Evolutionary conservation across 2,888 invertebrate species (phyloP), one percentile per base, ranked within the genome.

Genomic region (Drosophila testacea): DNA sequence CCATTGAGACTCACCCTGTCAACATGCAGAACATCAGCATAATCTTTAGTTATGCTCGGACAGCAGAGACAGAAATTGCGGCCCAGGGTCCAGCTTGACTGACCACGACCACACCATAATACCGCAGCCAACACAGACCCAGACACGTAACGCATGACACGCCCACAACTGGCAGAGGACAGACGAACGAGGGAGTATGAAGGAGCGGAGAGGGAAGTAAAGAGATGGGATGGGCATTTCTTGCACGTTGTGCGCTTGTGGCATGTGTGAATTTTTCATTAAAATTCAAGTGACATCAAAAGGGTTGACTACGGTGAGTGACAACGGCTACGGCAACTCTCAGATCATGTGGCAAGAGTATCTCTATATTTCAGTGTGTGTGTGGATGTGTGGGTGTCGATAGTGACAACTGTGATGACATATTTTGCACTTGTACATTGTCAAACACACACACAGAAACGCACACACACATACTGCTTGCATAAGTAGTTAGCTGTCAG

Each of bases 261-360:
- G 88, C 75, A 87, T 89, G 79, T 89, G 87, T 82, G 87, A 87
- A 83, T 79, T 89, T 89, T 89, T 90, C 90, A 89, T 90, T 89
- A 89, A 89, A 89, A 89, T 90, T 82, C 90, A 83, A 90, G 88
- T 76, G 83, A 89, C 90, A 90, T 90, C 90, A 90, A 90, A 90
- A 86, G 81, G 90, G 90, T 83, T 84, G 82, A 81, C 84, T 79
- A 76, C 48, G 80, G 77, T 67, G 46, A 68, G 60, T 55, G 63
- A 42, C 75, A 46, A 34, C 27, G 41, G 48, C 50, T 44, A 52
- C 44, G 63, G 50, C 50, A 41, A 16, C 34, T 51, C 67, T 81
- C 52, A 42, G 48, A 44, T 51, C 63, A 50, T 52, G 32, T 51
- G 42, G 66, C 55, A 67, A 57, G 57, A 50, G 41, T 60, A 30